Evolutionary conservation across 2,888 invertebrate genomes (phyloP).

Genomic region (Watsonalla cultraria): DNA sequence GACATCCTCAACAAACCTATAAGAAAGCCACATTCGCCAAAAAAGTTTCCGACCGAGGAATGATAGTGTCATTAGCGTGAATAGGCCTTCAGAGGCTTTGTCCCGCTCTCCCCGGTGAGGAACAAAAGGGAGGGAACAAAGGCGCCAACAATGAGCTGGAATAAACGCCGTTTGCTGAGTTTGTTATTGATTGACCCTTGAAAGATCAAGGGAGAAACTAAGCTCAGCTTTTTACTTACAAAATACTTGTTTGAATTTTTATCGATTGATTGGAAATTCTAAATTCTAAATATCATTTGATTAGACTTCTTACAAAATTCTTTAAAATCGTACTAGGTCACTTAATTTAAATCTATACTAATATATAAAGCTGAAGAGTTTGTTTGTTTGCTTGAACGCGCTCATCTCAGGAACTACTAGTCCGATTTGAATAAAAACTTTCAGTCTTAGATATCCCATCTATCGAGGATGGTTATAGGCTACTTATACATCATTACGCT

Average conservation of each 20-base stretch:
- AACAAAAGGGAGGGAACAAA: slow-evolving; percentile 25
- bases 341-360: too few species aligned
- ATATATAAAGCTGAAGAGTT: too few species aligned
- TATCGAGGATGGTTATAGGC: too few species aligned
- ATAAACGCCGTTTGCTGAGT: slow-evolving; percentile 1
- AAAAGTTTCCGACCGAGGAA: slow-evolving; percentile 28
- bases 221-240: neutral
- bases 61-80: slow-evolving; percentile 46
- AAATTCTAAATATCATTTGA: too few species aligned
- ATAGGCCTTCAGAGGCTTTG: slow-evolving; percentile 25
- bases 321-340: too few species aligned
- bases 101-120: slow-evolving; percentile 12
- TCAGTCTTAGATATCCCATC: too few species aligned
- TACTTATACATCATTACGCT: too few species aligned
- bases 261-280: too few species aligned
- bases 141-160: slow-evolving; percentile 16
- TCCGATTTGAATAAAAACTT: too few species aligned
- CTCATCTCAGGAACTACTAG: too few species aligned
- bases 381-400: too few species aligned
- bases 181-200: slow-evolving; percentile 1
- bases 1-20: neutral
- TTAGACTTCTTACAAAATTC: too few species aligned
- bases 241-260: neutral
- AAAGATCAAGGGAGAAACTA: neutral
- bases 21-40: slow-evolving; percentile 5